Percentiles rank a stretch among this genome's conserved stretches.
These are phyloP conservation scores for Cepaea hortensis DNA, from an alignment of 2,888 invertebrate species.

Conservation along the genomic window DNA sequence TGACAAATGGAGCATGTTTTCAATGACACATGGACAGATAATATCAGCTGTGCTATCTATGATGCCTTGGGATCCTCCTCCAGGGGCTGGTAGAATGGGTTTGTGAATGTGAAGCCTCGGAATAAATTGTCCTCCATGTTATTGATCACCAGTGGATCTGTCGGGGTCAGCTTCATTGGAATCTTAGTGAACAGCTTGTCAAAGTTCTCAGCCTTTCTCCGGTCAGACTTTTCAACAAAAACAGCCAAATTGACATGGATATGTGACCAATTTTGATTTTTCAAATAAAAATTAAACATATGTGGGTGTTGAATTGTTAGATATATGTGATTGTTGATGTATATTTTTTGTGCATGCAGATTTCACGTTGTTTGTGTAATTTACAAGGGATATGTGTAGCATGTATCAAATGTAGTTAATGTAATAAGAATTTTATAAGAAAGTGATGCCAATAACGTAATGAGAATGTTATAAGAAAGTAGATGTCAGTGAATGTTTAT, in stretches of 20 bases:
- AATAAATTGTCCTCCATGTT: constrained; percentile 84
- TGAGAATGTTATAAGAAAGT: no score
- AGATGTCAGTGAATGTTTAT: no score
- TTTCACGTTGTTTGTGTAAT: no score
- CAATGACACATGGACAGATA: not conserved
- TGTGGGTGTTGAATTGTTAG: not conserved
- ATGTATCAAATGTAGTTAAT: no score
- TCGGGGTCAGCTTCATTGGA: constrained; percentile 79
- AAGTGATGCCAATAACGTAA: no score
- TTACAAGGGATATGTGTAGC: no score
- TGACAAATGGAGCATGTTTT: no score
- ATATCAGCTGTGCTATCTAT: not conserved
- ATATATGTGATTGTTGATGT: not conserved
- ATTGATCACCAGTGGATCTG: constrained; percentile 79
- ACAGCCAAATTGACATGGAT: not conserved
- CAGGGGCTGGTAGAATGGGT: constrained; percentile 81
- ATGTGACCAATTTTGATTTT: not conserved
- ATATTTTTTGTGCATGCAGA: no score
- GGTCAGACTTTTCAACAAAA: constrained; percentile 77
- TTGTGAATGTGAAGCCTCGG: constrained; percentile 97
- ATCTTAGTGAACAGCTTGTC: constrained; percentile 80
- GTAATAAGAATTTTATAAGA: no score
- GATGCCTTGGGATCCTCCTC: not conserved
- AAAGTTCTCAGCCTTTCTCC: constrained; percentile 80
- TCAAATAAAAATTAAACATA: not conserved